Conservation (phyloP, 2,113 vertebrate genomes). For the Ptilonorhynchus violaceus region DNA sequence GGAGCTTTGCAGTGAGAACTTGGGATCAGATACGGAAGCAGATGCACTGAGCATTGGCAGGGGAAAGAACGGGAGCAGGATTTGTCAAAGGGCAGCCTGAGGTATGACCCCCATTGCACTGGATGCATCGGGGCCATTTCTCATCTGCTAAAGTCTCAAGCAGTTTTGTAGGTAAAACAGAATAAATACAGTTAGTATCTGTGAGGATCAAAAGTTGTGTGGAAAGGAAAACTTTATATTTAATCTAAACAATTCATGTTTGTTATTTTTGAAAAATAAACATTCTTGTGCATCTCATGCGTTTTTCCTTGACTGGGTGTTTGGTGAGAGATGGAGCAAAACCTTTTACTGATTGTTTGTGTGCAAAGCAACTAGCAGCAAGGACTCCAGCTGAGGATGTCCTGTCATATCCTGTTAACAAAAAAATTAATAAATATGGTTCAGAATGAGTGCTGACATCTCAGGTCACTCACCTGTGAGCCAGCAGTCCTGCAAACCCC, state of each 20-base stretch:
- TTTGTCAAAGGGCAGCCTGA: neutral
- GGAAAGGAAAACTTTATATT: neutral
- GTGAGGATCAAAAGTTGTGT: neutral
- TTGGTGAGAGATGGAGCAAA: neutral
- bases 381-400: neutral
- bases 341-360: fast-evolving
- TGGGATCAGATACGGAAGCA: neutral
- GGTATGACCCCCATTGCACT: neutral
- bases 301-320: neutral
- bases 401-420: neutral
- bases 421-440: neutral
- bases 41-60: neutral
- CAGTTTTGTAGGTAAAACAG: neutral
- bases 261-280: neutral
- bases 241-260: neutral
- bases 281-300: neutral
- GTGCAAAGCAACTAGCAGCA: neutral
- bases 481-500: neutral
- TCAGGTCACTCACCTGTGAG: neutral
- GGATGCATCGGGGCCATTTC: neutral
- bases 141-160: neutral
- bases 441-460: neutral
- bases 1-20: neutral
- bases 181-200: neutral
- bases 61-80: neutral